Base-by-base conservation (phyloP, 1,140 invertebrate species). In the Augochlora pura region DNA sequence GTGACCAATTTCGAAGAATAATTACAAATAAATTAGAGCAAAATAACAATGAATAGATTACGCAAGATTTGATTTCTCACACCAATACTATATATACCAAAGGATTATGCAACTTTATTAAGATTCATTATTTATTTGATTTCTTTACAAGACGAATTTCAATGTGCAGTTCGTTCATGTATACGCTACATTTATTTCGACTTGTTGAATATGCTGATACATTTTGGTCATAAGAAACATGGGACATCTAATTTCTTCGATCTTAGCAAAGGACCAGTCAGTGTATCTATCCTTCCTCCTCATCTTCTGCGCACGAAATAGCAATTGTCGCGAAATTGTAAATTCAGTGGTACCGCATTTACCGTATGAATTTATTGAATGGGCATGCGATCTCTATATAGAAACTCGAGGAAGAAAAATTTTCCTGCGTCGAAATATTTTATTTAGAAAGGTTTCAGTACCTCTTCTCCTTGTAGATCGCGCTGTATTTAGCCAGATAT, bases 391-490 rank as follows among this genome's bases (percentile, higher is more conserved):
- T 16, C 32, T 62, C 5, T 1, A 62, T 32, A 7, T 1, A 38
- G 9, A 52, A 12, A 49, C 25, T n/a, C 10, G 5, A 46, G n/a
- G n/a, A 14, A n/a, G 16, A 32, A 14, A 2, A 21, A 52, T 27
- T 8, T 8, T 12, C 21, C 54, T 6, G 18, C 9, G 18, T 46
- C 27, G 54, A 57, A 21, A 8, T 2, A 25, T 0, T 2, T 38
- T 18, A n/a, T 16, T 23, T 46, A 21, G 27, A 1, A 38, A 18
- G 42, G n/a, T 49, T 14, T 54, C 25, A 49, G 6, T 38, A 42
- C 96, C 96, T 96, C 86, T 94, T 94, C 62, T 96, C 94, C 87
- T 96, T 95, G 88, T 97, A 97, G 69, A 97, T 96, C 73, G 95
- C 94, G 10, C 96, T 96, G 91, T 97, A 97, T 86, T 97, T 97